Evolutionary conservation across 2,888 invertebrate species (phyloP).

Genomic region (Sicus ferrugineus): DNA sequence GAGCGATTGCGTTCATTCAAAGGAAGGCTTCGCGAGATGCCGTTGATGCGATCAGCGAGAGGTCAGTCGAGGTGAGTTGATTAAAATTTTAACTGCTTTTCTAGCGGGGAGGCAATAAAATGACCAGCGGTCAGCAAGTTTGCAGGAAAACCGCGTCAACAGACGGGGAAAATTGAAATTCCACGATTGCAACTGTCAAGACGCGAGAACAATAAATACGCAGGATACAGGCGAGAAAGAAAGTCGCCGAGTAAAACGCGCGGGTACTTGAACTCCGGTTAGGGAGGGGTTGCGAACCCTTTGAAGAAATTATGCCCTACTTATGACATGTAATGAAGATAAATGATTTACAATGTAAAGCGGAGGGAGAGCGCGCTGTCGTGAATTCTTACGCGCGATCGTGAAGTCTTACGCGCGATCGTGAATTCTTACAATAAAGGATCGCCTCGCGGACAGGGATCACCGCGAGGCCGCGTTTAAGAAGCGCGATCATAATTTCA

Average conservation of each 20-base stretch:
- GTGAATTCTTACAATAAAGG: constrained; percentile 6
- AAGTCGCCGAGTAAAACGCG: neutral
- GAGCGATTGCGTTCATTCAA: constrained; percentile 26
- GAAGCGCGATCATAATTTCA: constrained; percentile 19
- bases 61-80: constrained; percentile 22
- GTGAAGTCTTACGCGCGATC: too few relatives aligned
- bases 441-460: neutral
- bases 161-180: neutral
- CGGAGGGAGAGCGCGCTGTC: neutral
- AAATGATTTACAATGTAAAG: constrained; percentile 39
- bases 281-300: constrained; percentile 32
- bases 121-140: constrained; percentile 27
- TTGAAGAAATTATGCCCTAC: constrained; percentile 35
- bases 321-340: constrained; percentile 44
- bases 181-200: constrained; percentile 9
- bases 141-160: neutral
- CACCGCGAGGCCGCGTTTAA: neutral
- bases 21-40: neutral
- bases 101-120: constrained; percentile 14
- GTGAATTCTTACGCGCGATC: neutral
- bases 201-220: neutral
- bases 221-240: neutral
- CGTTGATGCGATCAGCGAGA: constrained; percentile 24
- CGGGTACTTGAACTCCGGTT: constrained; percentile 26
- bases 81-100: constrained; percentile 30